Conservation (phyloP, 2,888 invertebrate species). For the Alloscopus bannaensis region DNA sequence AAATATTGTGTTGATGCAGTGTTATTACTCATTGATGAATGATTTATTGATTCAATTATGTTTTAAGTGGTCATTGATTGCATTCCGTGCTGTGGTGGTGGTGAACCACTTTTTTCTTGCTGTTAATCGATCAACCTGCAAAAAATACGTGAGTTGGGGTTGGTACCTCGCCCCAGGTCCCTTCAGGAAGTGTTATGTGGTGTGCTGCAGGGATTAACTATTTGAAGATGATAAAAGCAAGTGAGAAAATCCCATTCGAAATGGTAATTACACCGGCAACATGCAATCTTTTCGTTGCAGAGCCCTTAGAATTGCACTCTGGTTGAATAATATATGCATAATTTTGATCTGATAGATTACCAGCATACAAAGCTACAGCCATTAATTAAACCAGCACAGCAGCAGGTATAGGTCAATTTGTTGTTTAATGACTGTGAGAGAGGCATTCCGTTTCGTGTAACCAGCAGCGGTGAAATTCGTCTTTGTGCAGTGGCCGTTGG, state of each 20-base stretch:
- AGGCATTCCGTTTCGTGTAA: neutral
- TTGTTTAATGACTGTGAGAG: neutral
- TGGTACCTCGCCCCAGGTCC: no score
- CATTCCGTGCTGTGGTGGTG: slow-evolving; percentile 3
- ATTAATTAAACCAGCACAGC: no score
- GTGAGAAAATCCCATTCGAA: neutral
- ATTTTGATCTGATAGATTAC: neutral
- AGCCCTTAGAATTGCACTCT: neutral
- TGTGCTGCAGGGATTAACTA: neutral
- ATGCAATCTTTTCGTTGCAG: neutral
- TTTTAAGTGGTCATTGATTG: neutral
- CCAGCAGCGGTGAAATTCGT: neutral
- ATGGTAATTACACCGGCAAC: neutral
- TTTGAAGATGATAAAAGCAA: neutral
- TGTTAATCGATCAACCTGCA: slow-evolving; percentile 18
- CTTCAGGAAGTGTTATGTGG: neutral
- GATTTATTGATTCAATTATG: slow-evolving; percentile 43
- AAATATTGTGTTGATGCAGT: slow-evolving; percentile 2
- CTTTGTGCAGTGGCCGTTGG: neutral
- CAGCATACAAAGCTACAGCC: no score
- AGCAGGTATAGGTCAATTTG: neutral
- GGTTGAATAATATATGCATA: neutral
- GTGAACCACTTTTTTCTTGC: slow-evolving; percentile 17
- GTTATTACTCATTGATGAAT: slow-evolving; percentile 32
- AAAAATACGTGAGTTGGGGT: no score